These are phyloP conservation scores for Charina bottae DNA, from an alignment of 2,113 vertebrate genomes.

Conservation along the genomic window DNA sequence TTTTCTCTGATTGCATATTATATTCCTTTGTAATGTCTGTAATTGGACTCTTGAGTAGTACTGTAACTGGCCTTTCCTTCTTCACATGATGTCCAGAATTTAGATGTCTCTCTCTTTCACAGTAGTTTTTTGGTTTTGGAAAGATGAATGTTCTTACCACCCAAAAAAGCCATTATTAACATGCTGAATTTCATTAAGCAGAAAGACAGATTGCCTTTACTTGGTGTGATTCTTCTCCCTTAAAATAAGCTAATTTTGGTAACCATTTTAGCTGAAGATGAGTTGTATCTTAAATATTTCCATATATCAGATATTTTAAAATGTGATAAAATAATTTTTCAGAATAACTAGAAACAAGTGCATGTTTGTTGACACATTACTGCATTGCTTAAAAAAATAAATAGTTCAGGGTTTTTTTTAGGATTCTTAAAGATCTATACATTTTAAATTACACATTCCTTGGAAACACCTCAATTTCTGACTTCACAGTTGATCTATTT, in stretches of 20 bases:
- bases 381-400: background rate
- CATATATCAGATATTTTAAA: background rate
- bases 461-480: background rate
- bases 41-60: slow-evolving; percentile 55
- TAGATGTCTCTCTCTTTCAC: slow-evolving; percentile 13
- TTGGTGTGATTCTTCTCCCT: background rate
- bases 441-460: background rate
- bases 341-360: background rate
- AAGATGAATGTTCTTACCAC: slow-evolving; percentile 23
- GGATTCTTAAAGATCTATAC: too few species aligned
- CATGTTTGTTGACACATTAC: background rate
- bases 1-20: slow-evolving; percentile 54
- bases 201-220: background rate
- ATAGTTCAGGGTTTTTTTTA: too few species aligned
- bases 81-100: slow-evolving; percentile 30
- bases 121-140: slow-evolving; percentile 24
- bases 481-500: too few species aligned
- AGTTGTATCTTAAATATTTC: background rate
- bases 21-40: slow-evolving; percentile 54
- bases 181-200: slow-evolving; percentile 27
- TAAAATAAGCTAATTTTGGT: background rate
- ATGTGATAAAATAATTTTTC: background rate
- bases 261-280: background rate
- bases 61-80: slow-evolving; percentile 56
- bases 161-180: slow-evolving; percentile 24